Conservation (phyloP, 2,797 vertebrate genomes). For the Tenualosa thibaudeaui region DNA sequence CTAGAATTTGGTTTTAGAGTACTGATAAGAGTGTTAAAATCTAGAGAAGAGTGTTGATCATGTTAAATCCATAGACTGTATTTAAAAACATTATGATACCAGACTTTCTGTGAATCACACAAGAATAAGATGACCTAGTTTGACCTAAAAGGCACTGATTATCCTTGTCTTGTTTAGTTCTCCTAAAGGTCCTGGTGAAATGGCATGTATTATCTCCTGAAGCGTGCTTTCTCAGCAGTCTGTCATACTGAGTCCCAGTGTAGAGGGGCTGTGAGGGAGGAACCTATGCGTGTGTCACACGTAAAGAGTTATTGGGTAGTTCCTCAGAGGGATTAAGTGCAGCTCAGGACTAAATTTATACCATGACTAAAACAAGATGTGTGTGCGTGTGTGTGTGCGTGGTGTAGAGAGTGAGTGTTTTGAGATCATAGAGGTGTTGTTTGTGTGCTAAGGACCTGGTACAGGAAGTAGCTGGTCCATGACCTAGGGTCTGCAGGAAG, state of each 20-base stretch:
- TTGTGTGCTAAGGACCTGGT: constrained; percentile 42
- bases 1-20: not conserved
- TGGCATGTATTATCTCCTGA: not conserved
- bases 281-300: not conserved
- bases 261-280: not conserved
- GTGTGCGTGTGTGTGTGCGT: constrained; percentile 1
- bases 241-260: not conserved
- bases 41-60: not conserved
- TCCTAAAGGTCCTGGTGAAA: not conserved
- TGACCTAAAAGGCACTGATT: not conserved
- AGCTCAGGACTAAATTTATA: constrained; percentile 19
- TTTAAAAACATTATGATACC: not conserved
- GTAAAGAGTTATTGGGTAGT: not conserved
- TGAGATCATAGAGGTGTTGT: constrained; percentile 15
- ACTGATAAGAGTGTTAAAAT: not conserved
- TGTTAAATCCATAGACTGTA: too few species aligned
- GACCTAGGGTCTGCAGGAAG: constrained; percentile 59
- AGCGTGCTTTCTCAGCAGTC: not conserved
- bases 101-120: not conserved
- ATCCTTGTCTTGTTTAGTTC: not conserved
- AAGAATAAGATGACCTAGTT: not conserved
- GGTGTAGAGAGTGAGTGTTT: not conserved
- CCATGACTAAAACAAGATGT: constrained; percentile 11
- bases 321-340: not conserved
- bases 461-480: constrained; percentile 61